phyloP scores from a whole-genome alignment of 2,113 vertebrate species.

The Parus major region DNA sequence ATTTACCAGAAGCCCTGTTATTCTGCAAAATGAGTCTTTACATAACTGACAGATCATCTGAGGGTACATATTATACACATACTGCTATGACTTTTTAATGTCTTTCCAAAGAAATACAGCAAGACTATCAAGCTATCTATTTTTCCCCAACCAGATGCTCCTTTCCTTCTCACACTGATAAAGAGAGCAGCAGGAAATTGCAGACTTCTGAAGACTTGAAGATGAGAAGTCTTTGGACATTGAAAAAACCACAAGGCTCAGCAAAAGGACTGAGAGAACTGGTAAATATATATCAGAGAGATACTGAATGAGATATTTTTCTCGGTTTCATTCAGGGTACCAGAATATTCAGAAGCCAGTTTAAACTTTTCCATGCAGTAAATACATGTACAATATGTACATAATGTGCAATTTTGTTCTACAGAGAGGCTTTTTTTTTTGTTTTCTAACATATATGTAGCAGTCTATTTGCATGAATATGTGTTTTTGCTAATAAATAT shows the following conservation, averaged over 20 bases:
- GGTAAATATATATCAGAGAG: neutral
- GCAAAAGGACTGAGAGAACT: neutral
- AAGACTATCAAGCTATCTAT: neutral
- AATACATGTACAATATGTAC: neutral
- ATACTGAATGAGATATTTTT: neutral
- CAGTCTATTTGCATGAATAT: neutral
- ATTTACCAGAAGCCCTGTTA: neutral
- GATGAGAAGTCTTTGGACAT: neutral
- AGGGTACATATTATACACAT: accelerated
- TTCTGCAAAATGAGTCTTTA: neutral
- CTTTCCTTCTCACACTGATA: neutral
- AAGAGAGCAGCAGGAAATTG: neutral
- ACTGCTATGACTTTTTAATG: neutral
- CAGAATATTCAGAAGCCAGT: neutral
- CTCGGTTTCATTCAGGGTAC: neutral
- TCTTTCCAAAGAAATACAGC: neutral
- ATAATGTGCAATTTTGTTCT: neutral
- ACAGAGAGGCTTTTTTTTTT: neutral
- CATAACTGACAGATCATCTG: neutral
- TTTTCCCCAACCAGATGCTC: neutral
- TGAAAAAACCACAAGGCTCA: neutral
- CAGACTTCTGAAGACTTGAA: neutral
- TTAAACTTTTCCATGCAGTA: neutral
- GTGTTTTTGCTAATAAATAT: neutral
- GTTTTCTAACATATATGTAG: neutral